Conservation (phyloP, 2,797 vertebrate species). For the Takifugu rubripes region DNA sequence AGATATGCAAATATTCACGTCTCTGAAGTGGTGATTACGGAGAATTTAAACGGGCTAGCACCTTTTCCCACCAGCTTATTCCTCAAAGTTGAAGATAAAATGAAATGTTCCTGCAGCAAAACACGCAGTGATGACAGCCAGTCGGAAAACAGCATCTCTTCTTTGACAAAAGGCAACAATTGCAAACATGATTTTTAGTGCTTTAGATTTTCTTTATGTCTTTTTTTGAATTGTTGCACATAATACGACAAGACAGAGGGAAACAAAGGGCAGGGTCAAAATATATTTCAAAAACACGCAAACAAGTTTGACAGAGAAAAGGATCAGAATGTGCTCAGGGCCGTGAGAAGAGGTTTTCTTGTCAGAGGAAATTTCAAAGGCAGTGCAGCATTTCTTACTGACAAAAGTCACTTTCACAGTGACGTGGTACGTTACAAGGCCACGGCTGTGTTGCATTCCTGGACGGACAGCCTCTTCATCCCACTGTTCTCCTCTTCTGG, state of each 20-base stretch:
- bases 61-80: too few species aligned
- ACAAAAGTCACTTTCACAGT: conserved; percentile 7
- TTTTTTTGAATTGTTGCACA: too few species aligned
- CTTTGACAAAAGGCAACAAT: too few species aligned
- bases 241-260: too few species aligned
- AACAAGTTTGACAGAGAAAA: neutral
- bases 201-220: neutral
- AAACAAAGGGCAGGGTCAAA: neutral
- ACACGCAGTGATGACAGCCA: too few species aligned
- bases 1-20: too few species aligned
- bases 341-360: conserved; percentile 1
- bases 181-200: too few species aligned
- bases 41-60: too few species aligned
- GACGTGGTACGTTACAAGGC: conserved; percentile 29
- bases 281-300: neutral
- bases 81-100: too few species aligned
- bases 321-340: neutral
- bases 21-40: too few species aligned
- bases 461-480: conserved; percentile 14
- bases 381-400: neutral
- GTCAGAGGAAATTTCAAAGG: conserved; percentile 6
- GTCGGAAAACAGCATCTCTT: too few species aligned
- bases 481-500: neutral
- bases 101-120: too few species aligned
- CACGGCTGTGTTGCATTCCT: conserved; percentile 29